These are phyloP conservation scores for Florisuga fusca DNA, from an alignment of 2,797 vertebrate genomes.

Conservation along the genomic window DNA sequence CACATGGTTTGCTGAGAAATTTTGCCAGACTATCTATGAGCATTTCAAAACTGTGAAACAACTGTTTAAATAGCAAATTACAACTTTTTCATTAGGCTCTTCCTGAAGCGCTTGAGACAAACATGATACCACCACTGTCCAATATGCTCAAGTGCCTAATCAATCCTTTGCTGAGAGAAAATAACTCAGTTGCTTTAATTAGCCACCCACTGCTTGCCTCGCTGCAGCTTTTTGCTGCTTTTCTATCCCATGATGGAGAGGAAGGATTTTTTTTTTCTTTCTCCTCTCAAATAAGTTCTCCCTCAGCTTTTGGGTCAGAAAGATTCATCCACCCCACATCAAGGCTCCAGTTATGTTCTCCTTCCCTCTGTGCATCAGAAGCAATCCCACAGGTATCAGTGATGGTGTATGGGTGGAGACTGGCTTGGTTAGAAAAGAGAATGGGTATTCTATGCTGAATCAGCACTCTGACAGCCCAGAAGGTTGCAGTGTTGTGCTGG, in stretches of 20 bases:
- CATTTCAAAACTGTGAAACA: constrained; percentile 39
- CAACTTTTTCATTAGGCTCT: constrained; percentile 62
- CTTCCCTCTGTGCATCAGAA: not conserved
- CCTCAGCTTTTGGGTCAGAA: not conserved
- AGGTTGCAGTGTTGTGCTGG: accelerated
- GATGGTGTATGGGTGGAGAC: not conserved
- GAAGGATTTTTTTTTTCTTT: not conserved
- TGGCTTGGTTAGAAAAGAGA: not conserved
- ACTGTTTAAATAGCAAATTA: constrained; percentile 64
- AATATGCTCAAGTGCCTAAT: constrained; percentile 63
- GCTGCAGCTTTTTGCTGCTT: constrained; percentile 39
- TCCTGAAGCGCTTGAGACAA: constrained; percentile 59
- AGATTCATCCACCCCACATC: not conserved
- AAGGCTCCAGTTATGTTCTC: not conserved
- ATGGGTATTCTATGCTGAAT: not conserved
- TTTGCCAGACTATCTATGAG: not conserved
- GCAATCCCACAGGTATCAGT: not conserved
- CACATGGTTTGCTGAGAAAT: not conserved
- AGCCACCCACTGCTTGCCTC: constrained; percentile 66
- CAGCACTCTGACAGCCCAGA: accelerated
- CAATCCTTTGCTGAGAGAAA: constrained; percentile 73
- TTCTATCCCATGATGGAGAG: constrained; percentile 29
- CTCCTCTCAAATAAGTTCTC: not conserved
- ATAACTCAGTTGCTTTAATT: constrained; percentile 78
- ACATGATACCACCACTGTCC: constrained; percentile 53